Evolutionary conservation across 1,140 invertebrate genomes (phyloP), one percentile per base, ranked within the genome.

Genomic region (Colletes latitarsis): DNA sequence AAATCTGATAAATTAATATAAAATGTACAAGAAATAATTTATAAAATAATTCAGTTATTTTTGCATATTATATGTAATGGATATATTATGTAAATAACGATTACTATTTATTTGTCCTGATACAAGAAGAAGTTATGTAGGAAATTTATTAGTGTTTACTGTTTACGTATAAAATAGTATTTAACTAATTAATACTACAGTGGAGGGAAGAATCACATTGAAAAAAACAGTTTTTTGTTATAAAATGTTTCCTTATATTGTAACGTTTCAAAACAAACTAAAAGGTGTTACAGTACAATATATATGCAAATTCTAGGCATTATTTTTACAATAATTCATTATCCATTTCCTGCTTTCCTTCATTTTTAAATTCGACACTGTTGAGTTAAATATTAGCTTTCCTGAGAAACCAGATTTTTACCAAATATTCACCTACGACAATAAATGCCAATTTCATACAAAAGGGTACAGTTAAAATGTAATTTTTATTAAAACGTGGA

Each of bases 241-340:
- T 92, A 93, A 93, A 93, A 92, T 92, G 91, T 92, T 92, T 92
- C 86, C 90, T 93, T 93, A 92, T 93, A 93, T 92, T 92, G 83
- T 93, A 92, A 92, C 90, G 86, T 92, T 92, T 90, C 87, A 91
- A 92, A 92, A 93, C 90, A 92, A 92, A 92, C 86, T 91, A 88
- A 92, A 88, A 85, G 87, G 86, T 89, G 84, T 92, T 93, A 92
- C 91, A 92, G 78, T 93, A 91, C 84, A 93, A 92, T 92, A 89
- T 91, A 92, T 92, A 90, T 90, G 90, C 86, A 92, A 92, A 91
- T 85, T 91, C 90, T 92, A 92, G 90, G 89, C 91, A 89, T 92
- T 90, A 88, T 91, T 90, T 92, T 92, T 90, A 92, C 90, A 91
- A 89, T 90, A 90, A 91, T 92, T 91, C 82, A 88, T 90, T 87